Evolutionary conservation across 1,140 invertebrate species (phyloP).

Genomic region (Panagrolaimus sp.): DNA sequence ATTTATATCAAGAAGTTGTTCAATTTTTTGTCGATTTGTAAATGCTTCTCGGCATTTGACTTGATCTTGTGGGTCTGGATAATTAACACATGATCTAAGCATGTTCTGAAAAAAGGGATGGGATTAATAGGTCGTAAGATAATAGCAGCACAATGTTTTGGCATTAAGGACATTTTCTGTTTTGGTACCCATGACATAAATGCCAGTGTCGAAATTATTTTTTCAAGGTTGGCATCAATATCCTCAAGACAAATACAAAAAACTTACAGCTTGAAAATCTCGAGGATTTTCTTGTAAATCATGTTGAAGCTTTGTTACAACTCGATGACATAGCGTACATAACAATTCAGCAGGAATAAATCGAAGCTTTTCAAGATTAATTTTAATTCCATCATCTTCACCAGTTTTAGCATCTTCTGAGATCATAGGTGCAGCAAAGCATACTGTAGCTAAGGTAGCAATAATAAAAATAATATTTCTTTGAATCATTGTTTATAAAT

Average conservation of each 20-base stretch:
- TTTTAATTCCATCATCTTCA: not conserved
- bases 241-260: not conserved
- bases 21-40: slow-evolving; percentile 10
- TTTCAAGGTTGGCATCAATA: not conserved
- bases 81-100: slow-evolving; percentile 3
- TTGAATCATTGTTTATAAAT: no score
- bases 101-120: not conserved
- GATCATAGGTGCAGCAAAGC: slow-evolving; percentile 3
- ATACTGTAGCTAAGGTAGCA: not conserved
- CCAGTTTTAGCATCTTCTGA: not conserved
- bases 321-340: not conserved
- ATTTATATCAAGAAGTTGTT: not conserved
- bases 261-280: slow-evolving; percentile 8
- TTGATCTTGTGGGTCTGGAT: not conserved
- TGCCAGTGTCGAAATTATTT: no score
- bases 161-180: no score
- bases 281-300: not conserved
- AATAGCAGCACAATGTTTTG: no score
- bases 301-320: slow-evolving; percentile 4
- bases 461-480: not conserved
- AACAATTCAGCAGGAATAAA: not conserved
- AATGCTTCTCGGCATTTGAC: slow-evolving; percentile 1
- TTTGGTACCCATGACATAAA: no score
- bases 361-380: slow-evolving; percentile 2
- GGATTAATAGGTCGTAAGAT: no score